Evolutionary conservation across 2,113 vertebrate species (phyloP).

Genomic region (Corapipo altera): DNA sequence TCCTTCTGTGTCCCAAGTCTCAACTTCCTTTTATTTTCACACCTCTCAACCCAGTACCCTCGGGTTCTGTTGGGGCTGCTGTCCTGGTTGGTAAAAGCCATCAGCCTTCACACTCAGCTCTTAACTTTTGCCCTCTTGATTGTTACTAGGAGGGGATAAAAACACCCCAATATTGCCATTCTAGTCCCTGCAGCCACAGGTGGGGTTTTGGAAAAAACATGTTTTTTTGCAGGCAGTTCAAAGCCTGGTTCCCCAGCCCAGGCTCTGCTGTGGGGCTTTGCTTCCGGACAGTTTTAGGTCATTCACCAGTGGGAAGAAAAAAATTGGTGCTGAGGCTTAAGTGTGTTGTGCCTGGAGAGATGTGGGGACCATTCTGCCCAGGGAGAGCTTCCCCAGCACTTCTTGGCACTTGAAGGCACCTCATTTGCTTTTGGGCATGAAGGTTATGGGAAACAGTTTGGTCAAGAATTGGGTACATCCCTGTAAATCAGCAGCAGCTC

Average conservation of each 20-base stretch:
- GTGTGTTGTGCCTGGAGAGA: not conserved
- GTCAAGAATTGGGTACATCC: not conserved
- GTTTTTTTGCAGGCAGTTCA: not conserved
- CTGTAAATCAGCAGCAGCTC: not conserved
- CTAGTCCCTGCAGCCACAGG: not conserved
- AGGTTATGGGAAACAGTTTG: not conserved
- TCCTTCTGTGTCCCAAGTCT: not conserved
- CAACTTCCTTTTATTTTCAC: not conserved
- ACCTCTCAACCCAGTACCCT: not conserved
- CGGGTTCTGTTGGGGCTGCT: not conserved
- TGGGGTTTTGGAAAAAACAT: not conserved
- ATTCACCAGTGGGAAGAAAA: not conserved
- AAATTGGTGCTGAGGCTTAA: not conserved
- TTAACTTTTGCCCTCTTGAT: not conserved
- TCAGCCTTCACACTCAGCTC: not conserved
- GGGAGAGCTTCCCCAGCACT: not conserved
- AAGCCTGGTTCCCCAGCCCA: not conserved
- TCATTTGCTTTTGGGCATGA: not conserved
- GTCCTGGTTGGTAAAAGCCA: not conserved
- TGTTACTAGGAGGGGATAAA: not conserved
- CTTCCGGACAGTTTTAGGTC: not conserved
- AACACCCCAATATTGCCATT: accelerated
- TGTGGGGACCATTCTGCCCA: not conserved
- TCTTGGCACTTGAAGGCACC: not conserved
- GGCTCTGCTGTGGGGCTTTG: not conserved